phyloP scores from a whole-genome alignment of 2,797 vertebrate genomes.

The Gymnothorax javanicus region DNA sequence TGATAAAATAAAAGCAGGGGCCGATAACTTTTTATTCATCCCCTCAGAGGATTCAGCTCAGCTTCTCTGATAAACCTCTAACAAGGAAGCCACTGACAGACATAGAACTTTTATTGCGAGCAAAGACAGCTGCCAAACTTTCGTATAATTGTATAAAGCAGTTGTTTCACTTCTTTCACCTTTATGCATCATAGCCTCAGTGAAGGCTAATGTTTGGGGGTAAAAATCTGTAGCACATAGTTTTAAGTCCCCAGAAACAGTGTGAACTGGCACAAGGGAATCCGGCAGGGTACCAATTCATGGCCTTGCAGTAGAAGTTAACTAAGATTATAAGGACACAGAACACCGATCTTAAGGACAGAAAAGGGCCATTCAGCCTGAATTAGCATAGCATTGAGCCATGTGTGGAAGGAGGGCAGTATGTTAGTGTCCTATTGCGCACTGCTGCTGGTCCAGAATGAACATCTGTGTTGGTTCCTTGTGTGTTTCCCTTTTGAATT shows the following conservation, averaged over 20 bases:
- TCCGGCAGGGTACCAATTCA: neutral
- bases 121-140: no score
- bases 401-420: neutral
- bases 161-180: neutral
- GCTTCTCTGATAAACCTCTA: no score
- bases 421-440: neutral
- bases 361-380: neutral
- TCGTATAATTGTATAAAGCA: neutral
- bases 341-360: neutral
- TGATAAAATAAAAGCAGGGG: no score
- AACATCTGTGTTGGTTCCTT: neutral
- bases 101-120: no score
- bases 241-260: neutral
- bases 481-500: neutral
- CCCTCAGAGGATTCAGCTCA: no score
- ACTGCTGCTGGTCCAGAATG: neutral
- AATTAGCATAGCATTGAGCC: neutral
- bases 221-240: neutral
- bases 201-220: neutral
- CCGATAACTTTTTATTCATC: no score
- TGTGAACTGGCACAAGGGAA: neutral
- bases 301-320: neutral
- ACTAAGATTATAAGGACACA: neutral
- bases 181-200: neutral
- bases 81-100: no score